A percentile compares a stretch with the other conserved stretches of the same genome.
phyloP scores from a whole-genome alignment of 92 coral and sea anemone species.

The Desmophyllum pertusum region DNA sequence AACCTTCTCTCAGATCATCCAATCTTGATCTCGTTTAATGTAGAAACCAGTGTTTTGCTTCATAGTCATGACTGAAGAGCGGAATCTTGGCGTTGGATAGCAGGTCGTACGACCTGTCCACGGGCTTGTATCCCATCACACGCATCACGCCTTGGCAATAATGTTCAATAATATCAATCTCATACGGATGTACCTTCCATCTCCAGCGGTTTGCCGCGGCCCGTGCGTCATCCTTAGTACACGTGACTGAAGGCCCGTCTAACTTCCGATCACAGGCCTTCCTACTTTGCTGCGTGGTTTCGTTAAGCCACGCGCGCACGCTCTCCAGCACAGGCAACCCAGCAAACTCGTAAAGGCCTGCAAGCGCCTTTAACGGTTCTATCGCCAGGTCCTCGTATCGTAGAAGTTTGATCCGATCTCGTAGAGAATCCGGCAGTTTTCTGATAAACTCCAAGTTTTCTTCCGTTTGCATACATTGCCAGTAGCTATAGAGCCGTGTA shows the following conservation, averaged over 20 bases:
- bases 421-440: not conserved
- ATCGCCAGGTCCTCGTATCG: constrained; percentile 47
- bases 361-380: constrained; percentile 23
- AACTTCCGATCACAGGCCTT: not conserved
- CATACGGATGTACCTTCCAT: constrained; percentile 32
- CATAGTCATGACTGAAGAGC: constrained; percentile 12
- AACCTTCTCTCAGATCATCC: no score
- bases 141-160: constrained; percentile 27
- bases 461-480: constrained; percentile 26
- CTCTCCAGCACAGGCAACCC: constrained; percentile 20
- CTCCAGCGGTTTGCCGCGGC: constrained; percentile 52
- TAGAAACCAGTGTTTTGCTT: constrained; percentile 24
- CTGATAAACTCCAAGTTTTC: constrained; percentile 25
- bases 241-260: constrained; percentile 12
- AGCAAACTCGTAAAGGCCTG: constrained; percentile 30
- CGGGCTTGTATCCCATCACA: constrained; percentile 34
- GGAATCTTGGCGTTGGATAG: not conserved
- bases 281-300: constrained; percentile 29
- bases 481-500: constrained; percentile 17
- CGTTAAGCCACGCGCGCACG: constrained; percentile 33
- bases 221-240: constrained; percentile 42
- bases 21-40: not conserved
- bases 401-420: constrained; percentile 9
- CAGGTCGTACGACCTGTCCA: constrained; percentile 15
- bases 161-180: constrained; percentile 29